These are phyloP conservation scores for Buathra laborator DNA, from an alignment of 2,888 invertebrate genomes.

Conservation along the genomic window DNA sequence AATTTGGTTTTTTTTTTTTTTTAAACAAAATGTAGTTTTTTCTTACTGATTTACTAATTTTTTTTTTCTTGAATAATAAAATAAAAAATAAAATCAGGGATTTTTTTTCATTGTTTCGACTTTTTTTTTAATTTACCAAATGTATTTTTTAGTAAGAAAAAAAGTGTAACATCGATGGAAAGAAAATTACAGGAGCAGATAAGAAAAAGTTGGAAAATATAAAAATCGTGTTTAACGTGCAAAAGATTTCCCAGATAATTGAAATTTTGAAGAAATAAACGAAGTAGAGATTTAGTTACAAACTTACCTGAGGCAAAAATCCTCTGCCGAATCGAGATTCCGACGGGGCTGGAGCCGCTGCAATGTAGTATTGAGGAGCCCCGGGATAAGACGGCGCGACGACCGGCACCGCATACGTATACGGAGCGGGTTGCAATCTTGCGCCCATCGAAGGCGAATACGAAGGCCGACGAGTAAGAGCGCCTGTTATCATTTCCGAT, in stretches of 20 bases:
- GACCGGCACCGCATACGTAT: not conserved
- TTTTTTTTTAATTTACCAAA: no score
- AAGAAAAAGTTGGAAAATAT: no score
- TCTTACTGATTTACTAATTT: no score
- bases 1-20: no score
- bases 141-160: no score
- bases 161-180: no score
- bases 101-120: no score
- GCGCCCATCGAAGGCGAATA: not conserved
- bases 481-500: conserved; percentile 18
- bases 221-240: no score
- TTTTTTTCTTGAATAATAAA: no score
- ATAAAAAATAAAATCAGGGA: no score
- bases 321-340: not conserved
- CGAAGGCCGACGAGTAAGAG: not conserved
- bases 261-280: not conserved
- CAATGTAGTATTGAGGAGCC: not conserved
- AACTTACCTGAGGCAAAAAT: conserved; percentile 5
- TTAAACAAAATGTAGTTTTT: no score
- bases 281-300: not conserved
- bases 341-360: not conserved
- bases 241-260: not conserved
- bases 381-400: not conserved
- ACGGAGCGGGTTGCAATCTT: not conserved
- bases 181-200: no score